Base-by-base conservation (phyloP, 1,140 invertebrate genomes). In the Parasteatoda tepidariorum region DNA sequence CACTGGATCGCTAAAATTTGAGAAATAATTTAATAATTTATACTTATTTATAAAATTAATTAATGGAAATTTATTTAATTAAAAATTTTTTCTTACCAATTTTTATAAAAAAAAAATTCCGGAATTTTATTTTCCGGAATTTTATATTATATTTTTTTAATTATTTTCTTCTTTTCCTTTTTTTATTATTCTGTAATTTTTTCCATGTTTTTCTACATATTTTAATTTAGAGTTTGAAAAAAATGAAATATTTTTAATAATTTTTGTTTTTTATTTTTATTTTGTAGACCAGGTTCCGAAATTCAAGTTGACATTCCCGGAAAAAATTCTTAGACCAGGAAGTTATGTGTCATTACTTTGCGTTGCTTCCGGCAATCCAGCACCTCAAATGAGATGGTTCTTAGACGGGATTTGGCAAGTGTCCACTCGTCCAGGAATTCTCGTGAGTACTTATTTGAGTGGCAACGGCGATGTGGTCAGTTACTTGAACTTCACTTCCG, bases 401-500 rank as follows among this genome's bases (percentile, higher is more conserved):
- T 90, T 96, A 83, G 95, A 96, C 88, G 95, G 95, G 62, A 93
- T 94, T 66, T 92, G 92, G 95, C 87, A 93, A 15, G n/a, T 76
- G 22, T 33, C 85, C 55, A 85, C 75, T 28, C 68, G 86, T 86
- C 94, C 96, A 55, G 95, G 95, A 26, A 95, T 96, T 89, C 95
- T 96, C 89, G 95, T 96, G 76, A 97, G 95, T 3, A 85, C 66
- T 33, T 92, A 94, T 9, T 94, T 96, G 88, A 96, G 96, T 85
- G 95, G 96, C 88, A 64, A 26, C 30, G 84, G 94, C 55, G 94
- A 96, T 87, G 95, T 98, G 61, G 95, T 97, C 88, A 97, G 96
- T 87, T 96, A 97, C 90, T 94, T 98, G 85, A 98, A 98, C 90
- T 95, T 98, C 86, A 95, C 94, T 85, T 92, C 86, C 24, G 86